Percentiles rank a stretch among this genome's conserved stretches.
Conservation (phyloP, 2,888 invertebrate genomes). For the Brachynemurus nebulosus region DNA sequence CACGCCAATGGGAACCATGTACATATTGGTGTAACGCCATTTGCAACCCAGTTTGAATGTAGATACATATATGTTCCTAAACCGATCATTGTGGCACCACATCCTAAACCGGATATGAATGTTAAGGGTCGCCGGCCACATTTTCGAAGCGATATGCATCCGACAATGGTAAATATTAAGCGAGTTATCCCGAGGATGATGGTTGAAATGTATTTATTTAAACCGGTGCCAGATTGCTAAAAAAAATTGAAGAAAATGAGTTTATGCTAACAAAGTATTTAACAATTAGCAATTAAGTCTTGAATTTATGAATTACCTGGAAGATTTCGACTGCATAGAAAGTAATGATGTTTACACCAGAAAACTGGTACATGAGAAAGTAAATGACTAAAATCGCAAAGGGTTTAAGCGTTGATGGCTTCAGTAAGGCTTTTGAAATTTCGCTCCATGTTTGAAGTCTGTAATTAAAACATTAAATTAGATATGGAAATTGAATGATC, state of each 20-base stretch:
- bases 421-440: slow-evolving; percentile 39
- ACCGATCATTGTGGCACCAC: slow-evolving; percentile 46
- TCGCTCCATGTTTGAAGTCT: slow-evolving; percentile 37
- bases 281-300: no score
- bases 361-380: slow-evolving; percentile 56
- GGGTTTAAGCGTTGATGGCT: slow-evolving; percentile 48
- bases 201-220: slow-evolving; percentile 44
- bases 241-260: no score
- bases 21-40: slow-evolving; percentile 28
- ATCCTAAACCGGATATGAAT: slow-evolving; percentile 47
- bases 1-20: slow-evolving; percentile 49
- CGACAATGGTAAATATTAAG: slow-evolving; percentile 44
- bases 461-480: slow-evolving; percentile 20
- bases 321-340: slow-evolving; percentile 56
- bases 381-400: slow-evolving; percentile 46
- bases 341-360: slow-evolving; percentile 53
- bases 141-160: slow-evolving; percentile 43
- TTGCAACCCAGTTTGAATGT: slow-evolving; percentile 36
- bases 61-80: slow-evolving; percentile 46
- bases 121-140: slow-evolving; percentile 48
- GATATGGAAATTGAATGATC: background rate
- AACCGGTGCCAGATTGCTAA: slow-evolving; percentile 40
- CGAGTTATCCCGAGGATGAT: slow-evolving; percentile 46
- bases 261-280: no score
- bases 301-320: slow-evolving; percentile 35